Evolutionary conservation across 2,113 vertebrate species (phyloP), one percentile per base, ranked within the genome.

Genomic region (Cathartes aura): DNA sequence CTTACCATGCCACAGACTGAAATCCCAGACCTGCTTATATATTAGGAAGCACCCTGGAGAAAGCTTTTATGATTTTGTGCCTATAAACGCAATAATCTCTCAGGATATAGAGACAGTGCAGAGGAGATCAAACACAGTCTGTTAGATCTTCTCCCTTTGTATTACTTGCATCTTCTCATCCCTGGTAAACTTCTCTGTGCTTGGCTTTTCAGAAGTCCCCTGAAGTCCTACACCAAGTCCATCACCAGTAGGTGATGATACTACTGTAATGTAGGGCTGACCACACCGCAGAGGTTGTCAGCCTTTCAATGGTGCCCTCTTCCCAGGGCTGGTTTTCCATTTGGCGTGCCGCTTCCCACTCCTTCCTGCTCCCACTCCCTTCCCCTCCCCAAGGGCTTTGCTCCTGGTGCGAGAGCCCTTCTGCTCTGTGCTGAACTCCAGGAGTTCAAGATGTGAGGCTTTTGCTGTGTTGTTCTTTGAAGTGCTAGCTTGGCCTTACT

Each of bases 41-140:
- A 70, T 95, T 92, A 91, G 34, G 79, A 95, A 96, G 94, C 80
- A 95, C 89, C 94, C 72, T 82, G 58, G 50, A 82, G 95, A 89
- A 93, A 89, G 42, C 53, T 93, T 87, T 88, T 76, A 83, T 38
- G 53, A 53, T 82, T 91, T 95, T 94, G 34, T 80, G 42, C 63
- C 80, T 79, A 36, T 72, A 94, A 95, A 94, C 1, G 15, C 68
- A 70, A 5, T 92, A 72, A 78, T 81, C 27, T 92, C 53, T 74
- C 82, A 56, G 71, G 56, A 45, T 87, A 52, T 24, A 52, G 76
- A 84, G 40, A 55, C 45, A 81, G 48, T 38, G 47, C 58, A 71
- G 68, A 74, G 29, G 73, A 72, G 87, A 87, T 40, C 3, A 7
- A 84, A 67, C 24, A 36, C 27, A 73, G 30, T 71, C 63, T 76